Percentiles rank a stretch among this genome's conserved stretches.
Evolutionary conservation across 1,140 invertebrate genomes (phyloP).

Genomic region (Hetaerina americana): DNA sequence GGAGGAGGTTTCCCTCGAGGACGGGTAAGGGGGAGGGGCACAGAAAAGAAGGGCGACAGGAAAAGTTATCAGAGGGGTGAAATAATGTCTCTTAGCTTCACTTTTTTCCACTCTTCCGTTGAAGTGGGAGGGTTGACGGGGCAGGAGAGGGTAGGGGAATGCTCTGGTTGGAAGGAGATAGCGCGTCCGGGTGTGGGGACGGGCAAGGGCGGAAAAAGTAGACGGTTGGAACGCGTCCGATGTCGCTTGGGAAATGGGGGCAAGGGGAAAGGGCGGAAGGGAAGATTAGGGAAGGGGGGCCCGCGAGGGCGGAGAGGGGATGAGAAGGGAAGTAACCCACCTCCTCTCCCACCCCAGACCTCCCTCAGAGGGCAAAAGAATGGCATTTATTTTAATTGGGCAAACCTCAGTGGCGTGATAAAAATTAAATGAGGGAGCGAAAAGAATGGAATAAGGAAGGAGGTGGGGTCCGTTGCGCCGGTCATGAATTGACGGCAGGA

Average conservation of each 20-base stretch:
- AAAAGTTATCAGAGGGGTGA: neutral
- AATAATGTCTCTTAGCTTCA: neutral
- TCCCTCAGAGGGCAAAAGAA: neutral
- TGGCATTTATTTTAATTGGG: neutral
- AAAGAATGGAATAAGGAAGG: no score
- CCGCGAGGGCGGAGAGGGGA: no score
- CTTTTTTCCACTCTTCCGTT: neutral
- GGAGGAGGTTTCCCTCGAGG: no score
- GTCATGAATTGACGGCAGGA: no score
- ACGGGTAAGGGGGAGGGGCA: no score
- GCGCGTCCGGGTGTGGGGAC: no score
- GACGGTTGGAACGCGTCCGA: neutral
- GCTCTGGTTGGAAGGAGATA: no score
- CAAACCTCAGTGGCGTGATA: neutral
- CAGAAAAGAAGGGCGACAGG: neutral
- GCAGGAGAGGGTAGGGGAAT: neutral
- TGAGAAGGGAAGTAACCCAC: no score
- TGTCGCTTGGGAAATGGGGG: neutral
- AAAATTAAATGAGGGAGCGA: neutral
- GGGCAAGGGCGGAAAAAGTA: no score
- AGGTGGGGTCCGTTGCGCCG: no score
- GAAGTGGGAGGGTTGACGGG: neutral
- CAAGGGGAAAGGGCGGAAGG: neutral
- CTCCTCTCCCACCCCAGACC: no score
- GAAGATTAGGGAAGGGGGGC: no score